These are phyloP conservation scores for Melipona bicolor DNA, from an alignment of 2,888 invertebrate species.

Conservation along the genomic window DNA sequence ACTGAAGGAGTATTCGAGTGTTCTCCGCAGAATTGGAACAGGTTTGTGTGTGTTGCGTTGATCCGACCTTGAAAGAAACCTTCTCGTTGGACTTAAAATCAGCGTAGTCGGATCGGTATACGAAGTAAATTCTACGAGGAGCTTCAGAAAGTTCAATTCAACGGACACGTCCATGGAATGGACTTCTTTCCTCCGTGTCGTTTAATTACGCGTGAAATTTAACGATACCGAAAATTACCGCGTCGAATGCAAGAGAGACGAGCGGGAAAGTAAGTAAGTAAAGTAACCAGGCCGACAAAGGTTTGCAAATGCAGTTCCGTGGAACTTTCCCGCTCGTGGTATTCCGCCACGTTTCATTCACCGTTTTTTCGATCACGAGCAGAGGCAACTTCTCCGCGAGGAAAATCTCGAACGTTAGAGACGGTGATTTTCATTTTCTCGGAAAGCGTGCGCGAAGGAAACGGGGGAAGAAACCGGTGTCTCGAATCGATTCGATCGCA, in stretches of 20 bases:
- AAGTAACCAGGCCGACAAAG: conserved; percentile 58
- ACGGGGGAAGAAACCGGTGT: neutral
- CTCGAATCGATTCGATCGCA: conserved; percentile 6
- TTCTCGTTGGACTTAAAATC: neutral
- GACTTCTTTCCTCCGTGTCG: neutral
- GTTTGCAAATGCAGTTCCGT: conserved; percentile 54
- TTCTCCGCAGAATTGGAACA: neutral
- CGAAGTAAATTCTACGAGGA: neutral
- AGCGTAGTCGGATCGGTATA: neutral
- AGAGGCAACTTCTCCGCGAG: conserved; percentile 7
- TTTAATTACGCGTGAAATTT: conserved; percentile 74
- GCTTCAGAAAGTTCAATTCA: neutral
- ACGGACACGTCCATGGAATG: neutral
- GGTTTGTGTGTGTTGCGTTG: neutral
- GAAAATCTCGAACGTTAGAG: conserved; percentile 49
- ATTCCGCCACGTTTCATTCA: conserved; percentile 36
- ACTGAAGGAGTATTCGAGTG: neutral
- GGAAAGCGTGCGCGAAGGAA: neutral
- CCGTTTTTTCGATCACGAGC: conserved; percentile 42
- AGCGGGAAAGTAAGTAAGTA: conserved; percentile 15
- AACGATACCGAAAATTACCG: conserved; percentile 76
- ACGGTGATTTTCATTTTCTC: conserved; percentile 20
- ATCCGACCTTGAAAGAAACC: no score
- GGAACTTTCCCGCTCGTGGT: conserved; percentile 47
- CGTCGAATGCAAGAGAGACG: conserved; percentile 67